Evolutionary conservation across 2,113 vertebrate genomes (phyloP).

Genomic region (Calypte anna): DNA sequence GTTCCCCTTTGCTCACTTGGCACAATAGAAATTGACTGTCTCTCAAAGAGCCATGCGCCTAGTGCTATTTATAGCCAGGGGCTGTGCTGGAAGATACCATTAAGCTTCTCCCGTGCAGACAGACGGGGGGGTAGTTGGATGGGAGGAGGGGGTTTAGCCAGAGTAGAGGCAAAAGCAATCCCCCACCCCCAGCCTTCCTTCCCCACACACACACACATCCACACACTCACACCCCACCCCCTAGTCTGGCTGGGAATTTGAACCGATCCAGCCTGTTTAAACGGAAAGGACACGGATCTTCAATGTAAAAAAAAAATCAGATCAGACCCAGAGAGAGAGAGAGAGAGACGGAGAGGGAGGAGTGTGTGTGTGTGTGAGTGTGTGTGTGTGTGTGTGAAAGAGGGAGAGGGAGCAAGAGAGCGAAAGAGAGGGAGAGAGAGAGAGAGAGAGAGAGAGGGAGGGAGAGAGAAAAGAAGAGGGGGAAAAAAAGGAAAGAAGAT

Average conservation of each 20-base stretch:
- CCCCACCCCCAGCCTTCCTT: conserved; percentile 19
- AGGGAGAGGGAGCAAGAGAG: conserved; percentile 64
- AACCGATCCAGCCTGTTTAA: conserved; percentile 94
- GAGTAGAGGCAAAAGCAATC: conserved; percentile 6
- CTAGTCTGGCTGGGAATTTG: conserved; percentile 83
- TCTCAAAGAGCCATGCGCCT: conserved; percentile 83
- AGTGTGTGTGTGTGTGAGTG: conserved; percentile 73
- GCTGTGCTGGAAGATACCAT: conserved; percentile 86
- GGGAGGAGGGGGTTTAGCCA: conserved; percentile 56
- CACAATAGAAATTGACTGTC: conserved; percentile 81
- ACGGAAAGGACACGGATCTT: conserved; percentile 97
- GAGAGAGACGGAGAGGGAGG: conserved; percentile 52
- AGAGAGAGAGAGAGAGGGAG: conserved; percentile 67
- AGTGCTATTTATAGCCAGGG: conserved; percentile 82
- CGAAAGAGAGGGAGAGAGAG: conserved; percentile 50
- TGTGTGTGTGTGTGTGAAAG: conserved; percentile 74
- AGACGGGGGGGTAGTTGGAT: conserved; percentile 53
- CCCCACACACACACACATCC: conserved; percentile 50
- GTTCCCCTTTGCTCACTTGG: conserved; percentile 74
- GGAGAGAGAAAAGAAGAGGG: conserved; percentile 76
- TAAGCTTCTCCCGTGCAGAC: conserved; percentile 65
- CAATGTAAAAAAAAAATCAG: conserved; percentile 91
- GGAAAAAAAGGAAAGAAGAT: conserved; percentile 82
- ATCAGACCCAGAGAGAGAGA: conserved; percentile 75
- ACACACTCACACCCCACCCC: conserved; percentile 74